These are phyloP conservation scores for Drosophila quasianomalipes DNA, from an alignment of 2,888 invertebrate genomes.

Conservation along the genomic window DNA sequence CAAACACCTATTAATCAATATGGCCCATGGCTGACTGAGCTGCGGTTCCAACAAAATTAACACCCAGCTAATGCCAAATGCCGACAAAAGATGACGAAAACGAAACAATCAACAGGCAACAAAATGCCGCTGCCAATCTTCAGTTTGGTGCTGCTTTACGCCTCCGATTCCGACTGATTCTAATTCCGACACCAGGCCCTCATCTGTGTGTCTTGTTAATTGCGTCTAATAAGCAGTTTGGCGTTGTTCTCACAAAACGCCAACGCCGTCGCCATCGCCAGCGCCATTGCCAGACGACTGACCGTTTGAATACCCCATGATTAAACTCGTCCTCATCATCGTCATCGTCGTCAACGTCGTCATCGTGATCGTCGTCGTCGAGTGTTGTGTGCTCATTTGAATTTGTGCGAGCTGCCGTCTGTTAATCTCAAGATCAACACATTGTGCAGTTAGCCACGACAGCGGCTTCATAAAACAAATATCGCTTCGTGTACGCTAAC, in stretches of 20 bases:
- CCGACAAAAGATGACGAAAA: slow-evolving; percentile 73
- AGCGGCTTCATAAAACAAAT: slow-evolving; percentile 81
- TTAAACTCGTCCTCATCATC: slow-evolving; percentile 69
- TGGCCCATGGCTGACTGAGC: slow-evolving; percentile 40
- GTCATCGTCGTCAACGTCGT: slow-evolving; percentile 26
- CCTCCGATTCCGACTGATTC: slow-evolving; percentile 53
- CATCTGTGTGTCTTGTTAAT: slow-evolving; percentile 70
- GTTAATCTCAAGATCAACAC: slow-evolving; percentile 81
- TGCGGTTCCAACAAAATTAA: slow-evolving; percentile 64
- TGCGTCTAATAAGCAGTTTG: slow-evolving; percentile 82
- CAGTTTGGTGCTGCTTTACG: slow-evolving; percentile 44
- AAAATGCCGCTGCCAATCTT: slow-evolving; percentile 66
- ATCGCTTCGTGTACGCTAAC: slow-evolving; percentile 73
- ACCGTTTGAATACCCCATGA: slow-evolving; percentile 67
- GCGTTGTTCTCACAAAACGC: slow-evolving; percentile 79
- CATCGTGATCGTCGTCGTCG: slow-evolving; percentile 21
- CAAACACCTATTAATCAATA: slow-evolving; percentile 76
- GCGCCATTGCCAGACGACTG: slow-evolving; percentile 39
- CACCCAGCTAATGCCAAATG: slow-evolving; percentile 76
- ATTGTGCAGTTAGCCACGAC: slow-evolving; percentile 70
- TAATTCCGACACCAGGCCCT: slow-evolving; percentile 48
- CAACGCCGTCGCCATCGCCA: slow-evolving; percentile 60
- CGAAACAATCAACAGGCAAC: slow-evolving; percentile 52
- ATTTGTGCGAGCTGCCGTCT: slow-evolving; percentile 74
- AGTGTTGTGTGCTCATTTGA: slow-evolving; percentile 76